Percentiles rank a stretch among this genome's conserved stretches.
Conservation (phyloP, 2,113 vertebrate genomes). For the Tenrec ecaudatus region DNA sequence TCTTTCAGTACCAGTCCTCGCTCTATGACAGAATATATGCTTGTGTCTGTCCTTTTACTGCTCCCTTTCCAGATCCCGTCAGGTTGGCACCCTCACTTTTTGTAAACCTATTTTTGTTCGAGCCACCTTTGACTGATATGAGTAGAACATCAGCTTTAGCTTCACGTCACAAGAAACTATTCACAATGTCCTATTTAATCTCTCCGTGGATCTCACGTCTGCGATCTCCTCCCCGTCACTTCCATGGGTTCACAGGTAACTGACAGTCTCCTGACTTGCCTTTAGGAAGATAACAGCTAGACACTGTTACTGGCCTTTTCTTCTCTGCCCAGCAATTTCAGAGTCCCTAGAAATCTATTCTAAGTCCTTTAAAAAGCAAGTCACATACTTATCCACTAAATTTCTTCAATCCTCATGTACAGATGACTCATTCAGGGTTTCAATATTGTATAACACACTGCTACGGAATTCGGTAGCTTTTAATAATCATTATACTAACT, state of each 20-base stretch:
- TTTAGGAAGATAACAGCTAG: background rate
- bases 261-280: background rate
- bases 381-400: background rate
- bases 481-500: background rate
- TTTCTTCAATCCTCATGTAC: background rate
- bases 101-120: slow-evolving; percentile 21
- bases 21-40: background rate
- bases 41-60: background rate
- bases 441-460: background rate
- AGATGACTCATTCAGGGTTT: background rate
- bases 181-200: background rate
- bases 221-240: background rate
- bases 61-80: background rate
- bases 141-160: background rate
- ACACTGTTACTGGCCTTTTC: background rate
- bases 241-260: background rate
- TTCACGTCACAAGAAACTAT: background rate
- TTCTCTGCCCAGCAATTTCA: background rate
- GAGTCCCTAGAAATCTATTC: background rate
- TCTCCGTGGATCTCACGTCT: slow-evolving; percentile 12
- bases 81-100: background rate
- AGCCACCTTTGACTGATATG: background rate
- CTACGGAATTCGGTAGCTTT: slow-evolving; percentile 1
- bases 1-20: background rate
- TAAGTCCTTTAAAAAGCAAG: background rate